A percentile compares a stretch with the other conserved stretches of the same genome.
These are phyloP conservation scores for Parnassius mnemosyne DNA, from an alignment of 2,888 invertebrate species.

Conservation along the genomic window DNA sequence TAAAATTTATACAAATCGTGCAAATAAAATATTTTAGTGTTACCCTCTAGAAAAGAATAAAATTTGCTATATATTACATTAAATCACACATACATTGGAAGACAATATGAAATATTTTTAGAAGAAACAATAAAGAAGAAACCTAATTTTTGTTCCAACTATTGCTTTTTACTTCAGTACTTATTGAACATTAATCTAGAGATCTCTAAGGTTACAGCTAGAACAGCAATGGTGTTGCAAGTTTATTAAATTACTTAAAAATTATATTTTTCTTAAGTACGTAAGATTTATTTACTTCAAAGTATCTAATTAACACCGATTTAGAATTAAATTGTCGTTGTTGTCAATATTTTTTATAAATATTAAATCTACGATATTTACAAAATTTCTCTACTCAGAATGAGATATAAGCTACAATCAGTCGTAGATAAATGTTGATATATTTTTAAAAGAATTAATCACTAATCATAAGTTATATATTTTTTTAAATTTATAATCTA, in stretches of 20 bases:
- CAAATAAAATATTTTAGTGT: conserved; percentile 34
- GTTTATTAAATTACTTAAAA: conserved; percentile 46
- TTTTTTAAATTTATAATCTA: conserved; percentile 12
- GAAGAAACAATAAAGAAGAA: conserved; percentile 31
- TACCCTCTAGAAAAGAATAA: conserved; percentile 29
- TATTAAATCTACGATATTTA: conserved; percentile 34
- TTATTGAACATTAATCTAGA: conserved; percentile 3
- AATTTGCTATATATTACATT: conserved; percentile 40
- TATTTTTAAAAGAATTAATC: conserved; percentile 36
- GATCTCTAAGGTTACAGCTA: conserved; percentile 30
- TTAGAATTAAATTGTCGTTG: conserved; percentile 80
- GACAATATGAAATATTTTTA: conserved; percentile 64
- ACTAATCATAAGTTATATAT: conserved; percentile 43
- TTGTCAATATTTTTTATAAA: conserved; percentile 47
- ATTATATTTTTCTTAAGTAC: conserved; percentile 35
- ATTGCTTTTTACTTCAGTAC: conserved; percentile 68
- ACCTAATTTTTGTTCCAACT: conserved; percentile 43
- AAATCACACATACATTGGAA: conserved; percentile 73
- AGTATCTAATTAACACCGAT: conserved; percentile 65
- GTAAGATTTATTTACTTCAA: conserved; percentile 30
- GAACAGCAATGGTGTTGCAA: conserved; percentile 66
- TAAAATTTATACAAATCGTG: conserved; percentile 16
- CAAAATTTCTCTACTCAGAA: conserved; percentile 47
- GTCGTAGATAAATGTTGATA: conserved; percentile 63
- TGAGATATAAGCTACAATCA: conserved; percentile 60